Conservation (phyloP, 92 coral and sea anemone genomes). For the Desmophyllum pertusum region DNA sequence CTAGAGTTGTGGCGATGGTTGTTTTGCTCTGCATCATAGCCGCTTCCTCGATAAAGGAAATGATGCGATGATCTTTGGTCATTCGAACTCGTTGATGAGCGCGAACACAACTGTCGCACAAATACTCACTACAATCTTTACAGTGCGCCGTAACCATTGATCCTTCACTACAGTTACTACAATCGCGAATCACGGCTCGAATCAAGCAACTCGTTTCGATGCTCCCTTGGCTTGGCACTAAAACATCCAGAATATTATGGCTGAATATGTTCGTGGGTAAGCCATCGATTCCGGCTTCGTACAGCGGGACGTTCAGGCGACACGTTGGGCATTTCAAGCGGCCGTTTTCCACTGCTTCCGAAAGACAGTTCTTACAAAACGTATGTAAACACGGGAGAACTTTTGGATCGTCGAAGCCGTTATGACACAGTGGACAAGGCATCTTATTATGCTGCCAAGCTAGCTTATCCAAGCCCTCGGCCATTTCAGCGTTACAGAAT, state of each 20-base stretch:
- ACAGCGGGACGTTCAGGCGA: constrained; percentile 85
- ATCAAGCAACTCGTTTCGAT: constrained; percentile 71
- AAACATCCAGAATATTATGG: constrained; percentile 84
- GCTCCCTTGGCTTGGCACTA: constrained; percentile 82
- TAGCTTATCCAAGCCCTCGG: constrained; percentile 88
- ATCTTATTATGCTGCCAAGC: constrained; percentile 68
- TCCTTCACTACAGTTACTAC: constrained; percentile 96
- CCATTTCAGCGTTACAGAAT: constrained; percentile 84
- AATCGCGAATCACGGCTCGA: constrained; percentile 84
- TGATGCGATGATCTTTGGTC: constrained; percentile 94
- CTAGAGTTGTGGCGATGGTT: constrained; percentile 44
- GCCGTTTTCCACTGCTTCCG: constrained; percentile 91
- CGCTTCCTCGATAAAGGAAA: constrained; percentile 84
- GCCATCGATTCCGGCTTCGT: constrained; percentile 89
- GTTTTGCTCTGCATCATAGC: constrained; percentile 63
- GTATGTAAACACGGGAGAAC: constrained; percentile 99
- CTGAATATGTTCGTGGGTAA: constrained; percentile 81
- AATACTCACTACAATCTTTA: constrained; percentile 85
- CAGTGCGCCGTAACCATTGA: constrained; percentile 92
- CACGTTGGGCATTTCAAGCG: constrained; percentile 93
- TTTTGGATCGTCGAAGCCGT: constrained; percentile 92
- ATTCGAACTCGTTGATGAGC: constrained; percentile 95
- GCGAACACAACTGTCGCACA: constrained; percentile 94
- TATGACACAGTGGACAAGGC: constrained; percentile 86
- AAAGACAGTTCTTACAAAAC: constrained; percentile 91